These are phyloP conservation scores for Notospermus geniculatus DNA, from an alignment of 1,140 invertebrate genomes.

Conservation along the genomic window DNA sequence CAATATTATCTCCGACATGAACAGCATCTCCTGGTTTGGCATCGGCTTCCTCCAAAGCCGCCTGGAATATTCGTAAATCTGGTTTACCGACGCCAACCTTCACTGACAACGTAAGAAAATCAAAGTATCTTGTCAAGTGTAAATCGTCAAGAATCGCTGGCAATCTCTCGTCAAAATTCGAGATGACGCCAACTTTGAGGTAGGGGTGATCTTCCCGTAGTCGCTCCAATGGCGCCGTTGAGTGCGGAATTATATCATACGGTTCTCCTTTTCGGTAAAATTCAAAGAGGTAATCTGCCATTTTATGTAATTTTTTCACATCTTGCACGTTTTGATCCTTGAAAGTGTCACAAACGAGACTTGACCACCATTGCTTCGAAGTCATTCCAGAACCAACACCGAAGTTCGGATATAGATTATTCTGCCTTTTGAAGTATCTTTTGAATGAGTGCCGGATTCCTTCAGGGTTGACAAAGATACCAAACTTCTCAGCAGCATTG, in stretches of 20 bases:
- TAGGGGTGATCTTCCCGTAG: slow-evolving; percentile 50
- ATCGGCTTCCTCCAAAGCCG: slow-evolving; percentile 61
- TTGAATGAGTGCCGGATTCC: slow-evolving; percentile 66
- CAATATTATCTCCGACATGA: slow-evolving; percentile 77
- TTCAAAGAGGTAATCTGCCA: slow-evolving; percentile 58
- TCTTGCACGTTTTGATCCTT: slow-evolving; percentile 38
- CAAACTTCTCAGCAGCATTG: slow-evolving; percentile 67
- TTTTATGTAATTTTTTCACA: slow-evolving; percentile 54
- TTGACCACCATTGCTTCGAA: slow-evolving; percentile 80
- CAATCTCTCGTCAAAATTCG: slow-evolving; percentile 83
- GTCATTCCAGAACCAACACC: slow-evolving; percentile 67
- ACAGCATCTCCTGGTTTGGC: slow-evolving; percentile 65
- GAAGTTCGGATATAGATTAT: slow-evolving; percentile 73
- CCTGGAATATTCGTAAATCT: slow-evolving; percentile 68
- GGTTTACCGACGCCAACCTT: slow-evolving; percentile 74
- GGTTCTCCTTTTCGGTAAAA: slow-evolving; percentile 66
- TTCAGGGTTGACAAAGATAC: slow-evolving; percentile 63
- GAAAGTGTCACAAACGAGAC: slow-evolving; percentile 68
- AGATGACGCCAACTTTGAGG: slow-evolving; percentile 71
- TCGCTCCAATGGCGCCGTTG: slow-evolving; percentile 63
- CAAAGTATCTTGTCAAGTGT: slow-evolving; percentile 68
- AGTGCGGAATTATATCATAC: slow-evolving; percentile 70
- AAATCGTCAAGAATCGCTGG: slow-evolving; percentile 66
- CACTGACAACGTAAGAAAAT: slow-evolving; percentile 79
- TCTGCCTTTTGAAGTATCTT: slow-evolving; percentile 59